Base-by-base conservation (phyloP, 1,140 invertebrate species). In the Brachionus rubens region DNA sequence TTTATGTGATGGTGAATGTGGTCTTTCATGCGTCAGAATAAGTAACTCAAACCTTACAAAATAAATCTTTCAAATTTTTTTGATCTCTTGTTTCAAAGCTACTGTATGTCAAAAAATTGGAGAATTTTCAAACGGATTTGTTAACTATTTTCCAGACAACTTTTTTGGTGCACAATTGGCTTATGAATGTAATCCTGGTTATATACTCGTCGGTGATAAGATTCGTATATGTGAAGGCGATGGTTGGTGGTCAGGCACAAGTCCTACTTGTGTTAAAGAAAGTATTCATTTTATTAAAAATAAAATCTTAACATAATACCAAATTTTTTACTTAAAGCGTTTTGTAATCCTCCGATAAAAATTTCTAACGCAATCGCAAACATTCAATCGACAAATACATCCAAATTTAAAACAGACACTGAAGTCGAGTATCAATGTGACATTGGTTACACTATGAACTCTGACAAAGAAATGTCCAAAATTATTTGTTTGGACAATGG, bases 21-120 rank as follows among this genome's bases (percentile, higher is more conserved):
- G 95, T 24, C 91, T 94, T 88, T 95, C 92, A 16, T 98, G 96
- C 85, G 94, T 98, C 77, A 96, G 96, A 85, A 93, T 93, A 52
- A 88, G 88, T 89, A 80, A 26, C 1, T n/a, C n/a, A n/a, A n/a
- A n/a, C n/a, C n/a, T n/a, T n/a, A 41, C 5, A 19, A 14, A 41
- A 46, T 24, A 16, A 56, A 59, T 26, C 9, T 19, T 56, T 1
- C 4, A 47, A 5, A 26, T 43, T 24, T 56, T 16, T 12, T 24
- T 65, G 4, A 5, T 65, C 12, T 14, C 3, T 5, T 56, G 16
- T 4, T 52, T 43, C 40, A 9, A 41, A 77, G 75, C 46, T 12
- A 77, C 75, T 24, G 40, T 41, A n/a, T 77, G 75, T 54, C 40
- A 26, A 4, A 46, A 50, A 30, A 48, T 77, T 36, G 59, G 19